Evolutionary conservation across 2,888 invertebrate genomes (phyloP).

Genomic region (Rhaphigaster nebulosa): DNA sequence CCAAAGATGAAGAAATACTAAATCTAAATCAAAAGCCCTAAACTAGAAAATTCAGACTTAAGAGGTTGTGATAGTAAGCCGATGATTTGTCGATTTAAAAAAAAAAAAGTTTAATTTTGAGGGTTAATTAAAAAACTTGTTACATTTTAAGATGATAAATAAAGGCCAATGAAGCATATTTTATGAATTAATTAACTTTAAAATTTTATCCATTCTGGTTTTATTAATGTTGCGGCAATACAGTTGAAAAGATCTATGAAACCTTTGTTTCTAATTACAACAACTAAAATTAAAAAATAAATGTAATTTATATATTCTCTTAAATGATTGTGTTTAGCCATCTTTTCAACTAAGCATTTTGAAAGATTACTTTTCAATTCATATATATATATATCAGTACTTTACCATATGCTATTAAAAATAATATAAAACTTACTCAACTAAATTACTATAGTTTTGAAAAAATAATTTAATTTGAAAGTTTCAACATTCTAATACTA

Average conservation of each 20-base stretch:
- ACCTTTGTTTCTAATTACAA: neutral
- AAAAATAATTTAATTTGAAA: constrained; percentile 48
- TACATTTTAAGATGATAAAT: neutral
- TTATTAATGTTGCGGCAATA: neutral
- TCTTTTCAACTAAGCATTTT: neutral
- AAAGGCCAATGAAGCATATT: neutral
- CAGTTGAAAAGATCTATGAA: neutral
- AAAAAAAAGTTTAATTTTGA: too few relatives aligned
- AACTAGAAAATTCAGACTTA: too few relatives aligned
- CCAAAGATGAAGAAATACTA: too few relatives aligned
- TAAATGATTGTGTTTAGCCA: neutral
- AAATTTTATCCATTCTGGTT: neutral
- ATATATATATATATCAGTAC: neutral
- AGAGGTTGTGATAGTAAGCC: too few relatives aligned
- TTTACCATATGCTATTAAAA: constrained; percentile 4
- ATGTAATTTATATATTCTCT: neutral
- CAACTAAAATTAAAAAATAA: neutral
- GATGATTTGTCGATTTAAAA: too few relatives aligned
- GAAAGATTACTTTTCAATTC: neutral
- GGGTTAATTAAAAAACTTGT: too few relatives aligned
- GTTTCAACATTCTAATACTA: constrained; percentile 34
- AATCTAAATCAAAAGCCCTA: too few relatives aligned
- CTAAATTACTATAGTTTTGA: constrained; percentile 29
- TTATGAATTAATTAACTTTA: neutral
- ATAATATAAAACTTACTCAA: constrained; percentile 32